phyloP scores from a whole-genome alignment of 2,888 invertebrate genomes.

The Philhelius pedissequus region DNA sequence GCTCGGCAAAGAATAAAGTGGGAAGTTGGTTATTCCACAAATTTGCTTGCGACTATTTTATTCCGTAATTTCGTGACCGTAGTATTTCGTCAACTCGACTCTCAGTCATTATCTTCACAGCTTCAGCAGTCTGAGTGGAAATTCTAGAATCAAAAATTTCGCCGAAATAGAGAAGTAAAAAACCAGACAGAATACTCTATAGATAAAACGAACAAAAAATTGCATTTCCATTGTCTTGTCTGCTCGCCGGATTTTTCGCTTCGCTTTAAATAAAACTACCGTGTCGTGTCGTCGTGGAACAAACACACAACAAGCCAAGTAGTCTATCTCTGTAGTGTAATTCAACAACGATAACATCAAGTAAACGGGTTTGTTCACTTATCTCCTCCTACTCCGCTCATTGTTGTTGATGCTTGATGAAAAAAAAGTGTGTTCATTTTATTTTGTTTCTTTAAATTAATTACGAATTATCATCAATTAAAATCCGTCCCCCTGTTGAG shows the following conservation, averaged over 20 bases:
- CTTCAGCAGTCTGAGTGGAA: not conserved
- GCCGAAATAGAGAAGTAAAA: not conserved
- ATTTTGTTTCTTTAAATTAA: constrained; percentile 49
- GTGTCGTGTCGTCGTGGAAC: constrained; percentile 1
- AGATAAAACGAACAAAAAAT: not conserved
- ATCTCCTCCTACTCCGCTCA: not conserved
- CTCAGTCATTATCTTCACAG: not conserved
- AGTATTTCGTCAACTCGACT: not conserved
- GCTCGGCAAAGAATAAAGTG: constrained; percentile 34
- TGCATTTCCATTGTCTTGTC: constrained; percentile 9
- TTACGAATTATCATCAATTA: constrained; percentile 62
- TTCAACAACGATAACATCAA: constrained; percentile 8
- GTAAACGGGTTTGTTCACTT: constrained; percentile 38
- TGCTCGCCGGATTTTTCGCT: not conserved
- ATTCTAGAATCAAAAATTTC: not conserved
- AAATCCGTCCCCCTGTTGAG: constrained; percentile 10
- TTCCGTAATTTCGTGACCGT: not conserved
- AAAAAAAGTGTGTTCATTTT: constrained; percentile 27
- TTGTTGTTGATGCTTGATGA: no score
- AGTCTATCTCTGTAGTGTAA: not conserved
- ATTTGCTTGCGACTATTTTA: not conserved
- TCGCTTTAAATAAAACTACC: not conserved
- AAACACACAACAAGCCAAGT: not conserved
- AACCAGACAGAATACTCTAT: not conserved
- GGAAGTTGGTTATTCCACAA: not conserved